Conservation (phyloP, 2,888 invertebrate genomes). For the Xanthorhoe spadicearia region DNA sequence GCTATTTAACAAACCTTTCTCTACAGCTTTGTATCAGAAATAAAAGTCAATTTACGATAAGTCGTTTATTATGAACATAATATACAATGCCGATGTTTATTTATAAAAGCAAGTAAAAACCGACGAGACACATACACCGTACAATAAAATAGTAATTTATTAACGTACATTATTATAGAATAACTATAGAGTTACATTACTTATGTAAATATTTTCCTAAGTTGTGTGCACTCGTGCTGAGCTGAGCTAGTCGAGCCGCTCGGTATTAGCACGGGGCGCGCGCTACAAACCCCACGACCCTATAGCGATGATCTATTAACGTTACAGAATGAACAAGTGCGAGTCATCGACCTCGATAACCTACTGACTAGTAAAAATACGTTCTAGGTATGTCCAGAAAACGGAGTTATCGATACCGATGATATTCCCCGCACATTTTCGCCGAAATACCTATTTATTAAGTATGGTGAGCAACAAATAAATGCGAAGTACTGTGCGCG, state of each 20-base stretch:
- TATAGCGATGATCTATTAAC: constrained; percentile 7
- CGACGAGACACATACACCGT: constrained; percentile 75
- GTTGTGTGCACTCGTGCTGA: constrained; percentile 14
- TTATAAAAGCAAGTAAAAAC: constrained; percentile 83
- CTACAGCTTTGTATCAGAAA: constrained; percentile 34
- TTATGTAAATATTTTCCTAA: constrained; percentile 51
- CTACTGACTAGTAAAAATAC: constrained; percentile 35
- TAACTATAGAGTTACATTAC: constrained; percentile 58
- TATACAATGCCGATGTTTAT: constrained; percentile 82
- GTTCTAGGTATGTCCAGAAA: constrained; percentile 23
- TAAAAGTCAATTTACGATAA: constrained; percentile 60
- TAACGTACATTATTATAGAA: constrained; percentile 47
- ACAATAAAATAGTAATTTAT: constrained; percentile 68
- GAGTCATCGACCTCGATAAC: constrained; percentile 26
- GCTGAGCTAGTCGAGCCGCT: constrained; percentile 4
- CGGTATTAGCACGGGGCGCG: constrained; percentile 10
- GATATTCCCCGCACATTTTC: constrained; percentile 9
- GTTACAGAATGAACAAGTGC: constrained; percentile 12
- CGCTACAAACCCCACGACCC: constrained; percentile 8
- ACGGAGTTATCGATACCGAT: constrained; percentile 27
- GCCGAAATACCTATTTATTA: background rate
- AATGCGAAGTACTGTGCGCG: constrained; percentile 27
- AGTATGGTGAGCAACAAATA: constrained; percentile 28
- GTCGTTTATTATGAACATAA: constrained; percentile 83
- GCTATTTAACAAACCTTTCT: background rate